A percentile compares a stretch with the other conserved stretches of the same genome.
Conservation (phyloP, 1,140 invertebrate genomes). For the Drosophila eugracilis region DNA sequence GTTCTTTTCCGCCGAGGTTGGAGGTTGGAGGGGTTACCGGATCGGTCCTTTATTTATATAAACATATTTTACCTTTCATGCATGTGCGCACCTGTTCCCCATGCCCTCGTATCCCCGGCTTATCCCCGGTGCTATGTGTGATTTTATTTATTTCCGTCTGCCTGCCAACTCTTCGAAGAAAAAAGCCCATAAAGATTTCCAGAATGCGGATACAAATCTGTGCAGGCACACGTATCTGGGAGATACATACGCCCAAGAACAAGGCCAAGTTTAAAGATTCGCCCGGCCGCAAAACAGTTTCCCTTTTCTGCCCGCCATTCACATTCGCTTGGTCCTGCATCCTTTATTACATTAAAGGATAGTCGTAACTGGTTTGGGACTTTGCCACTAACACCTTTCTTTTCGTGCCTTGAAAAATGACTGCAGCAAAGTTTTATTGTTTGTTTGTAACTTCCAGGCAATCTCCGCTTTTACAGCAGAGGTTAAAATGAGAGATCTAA, state of each 20-base stretch:
- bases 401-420: slow-evolving; percentile 54
- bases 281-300: slow-evolving; percentile 18
- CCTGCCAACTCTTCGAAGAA: slow-evolving; percentile 55
- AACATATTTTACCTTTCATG: slow-evolving; percentile 83
- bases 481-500: neutral
- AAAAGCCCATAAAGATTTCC: slow-evolving; percentile 64
- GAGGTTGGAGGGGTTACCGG: too few relatives aligned
- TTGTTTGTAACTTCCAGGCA: slow-evolving; percentile 46
- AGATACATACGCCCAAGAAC: slow-evolving; percentile 22
- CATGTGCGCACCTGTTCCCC: slow-evolving; percentile 58
- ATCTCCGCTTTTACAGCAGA: neutral
- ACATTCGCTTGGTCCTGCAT: slow-evolving; percentile 28
- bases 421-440: slow-evolving; percentile 67
- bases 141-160: slow-evolving; percentile 63
- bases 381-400: slow-evolving; percentile 39
- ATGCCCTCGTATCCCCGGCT: neutral
- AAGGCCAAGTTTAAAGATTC: slow-evolving; percentile 72
- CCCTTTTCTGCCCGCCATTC: slow-evolving; percentile 16
- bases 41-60: slow-evolving; percentile 74
- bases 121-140: slow-evolving; percentile 42
- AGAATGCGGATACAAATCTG: slow-evolving; percentile 72
- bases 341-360: slow-evolving; percentile 74
- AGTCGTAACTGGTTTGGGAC: slow-evolving; percentile 37
- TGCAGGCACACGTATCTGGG: slow-evolving; percentile 42
- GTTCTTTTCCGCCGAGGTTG: too few relatives aligned